Base-by-base conservation (phyloP, 2,888 invertebrate genomes). In the Magallana nippona region DNA sequence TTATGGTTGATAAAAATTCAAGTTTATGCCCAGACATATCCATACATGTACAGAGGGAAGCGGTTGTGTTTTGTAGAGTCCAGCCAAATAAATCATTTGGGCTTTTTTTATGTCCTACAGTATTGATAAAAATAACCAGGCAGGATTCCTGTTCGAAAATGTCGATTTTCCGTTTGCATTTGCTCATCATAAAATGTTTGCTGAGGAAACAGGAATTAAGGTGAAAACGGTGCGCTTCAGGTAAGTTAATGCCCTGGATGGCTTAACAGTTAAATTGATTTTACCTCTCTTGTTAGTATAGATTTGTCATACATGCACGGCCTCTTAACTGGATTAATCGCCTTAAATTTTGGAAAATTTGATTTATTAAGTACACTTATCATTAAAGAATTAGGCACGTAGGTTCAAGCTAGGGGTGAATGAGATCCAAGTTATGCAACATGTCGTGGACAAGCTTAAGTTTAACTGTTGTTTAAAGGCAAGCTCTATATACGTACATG, bases 211-310 rank as follows among this genome's bases (percentile, higher is more conserved):
- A 63, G 63, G 27, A 22, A 63, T 11, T 22, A 63, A 63, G 22
- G 63, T 63, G 63, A 63, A 63, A 63, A 32, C 22, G 22, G 63
- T 63, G 63, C 63, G 63, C 63, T 63, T 63, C 27, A 63, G 63
- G 63, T 63, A 63, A 63, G 63, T 22, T 22, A 1, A 11, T 11
- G 10, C 63, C 2, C 44, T 44, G 44, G 2, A 32, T 44, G 44
- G 44, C 44, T 8, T 8, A 44, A 44, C 44, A 44, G 44, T 44
- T 0, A 44, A 44, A 44, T 44, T 3, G 5, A 0, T 8, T 44
- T 5, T 44, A n/a, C n/a, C n/a, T n/a, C n/a, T n/a, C n/a, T n/a
- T n/a, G n/a, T 44, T 44, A 44, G 8, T 44, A 44, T 44, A 8
- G 44, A 8, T 44, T 44, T 44, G 44, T 44, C 44, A 8, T 44